These are phyloP conservation scores for Stenichneumon culpator DNA, from an alignment of 2,888 invertebrate species.

Conservation along the genomic window DNA sequence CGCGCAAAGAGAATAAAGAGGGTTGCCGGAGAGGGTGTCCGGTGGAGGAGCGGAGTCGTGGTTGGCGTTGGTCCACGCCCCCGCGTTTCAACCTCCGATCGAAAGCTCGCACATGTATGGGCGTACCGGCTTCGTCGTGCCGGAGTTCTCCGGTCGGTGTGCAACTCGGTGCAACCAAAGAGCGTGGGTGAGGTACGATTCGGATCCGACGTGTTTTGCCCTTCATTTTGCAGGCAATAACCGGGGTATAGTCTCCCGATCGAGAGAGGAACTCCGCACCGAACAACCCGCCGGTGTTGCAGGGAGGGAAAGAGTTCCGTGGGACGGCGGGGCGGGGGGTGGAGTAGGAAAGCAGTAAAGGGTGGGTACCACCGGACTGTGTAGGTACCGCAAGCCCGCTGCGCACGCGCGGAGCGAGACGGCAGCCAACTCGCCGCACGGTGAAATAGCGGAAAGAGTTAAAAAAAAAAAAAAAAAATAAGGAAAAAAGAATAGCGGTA, in stretches of 20 bases:
- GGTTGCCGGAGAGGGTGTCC: not conserved
- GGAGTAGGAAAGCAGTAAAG: constrained; percentile 31
- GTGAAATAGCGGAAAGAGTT: not conserved
- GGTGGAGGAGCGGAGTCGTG: constrained; percentile 28
- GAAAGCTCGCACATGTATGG: constrained; percentile 21
- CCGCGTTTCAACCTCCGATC: constrained; percentile 33
- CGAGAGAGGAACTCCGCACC: constrained; percentile 32
- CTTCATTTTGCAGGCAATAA: constrained; percentile 48
- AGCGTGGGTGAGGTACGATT: not conserved
- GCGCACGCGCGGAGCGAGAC: not conserved
- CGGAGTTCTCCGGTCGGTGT: constrained; percentile 2
- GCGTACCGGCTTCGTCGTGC: not conserved
- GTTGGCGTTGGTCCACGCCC: constrained; percentile 47
- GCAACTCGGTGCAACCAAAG: constrained; percentile 27
- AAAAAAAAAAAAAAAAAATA: not conserved
- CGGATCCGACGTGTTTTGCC: constrained; percentile 40
- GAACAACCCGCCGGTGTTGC: constrained; percentile 24
- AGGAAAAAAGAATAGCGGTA: constrained; percentile 16
- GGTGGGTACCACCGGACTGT: not conserved
- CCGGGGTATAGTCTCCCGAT: constrained; percentile 38
- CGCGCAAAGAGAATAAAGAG: constrained; percentile 51
- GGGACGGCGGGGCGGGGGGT: constrained; percentile 2
- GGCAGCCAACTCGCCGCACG: not conserved
- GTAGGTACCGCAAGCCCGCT: not conserved
- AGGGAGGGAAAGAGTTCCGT: constrained; percentile 25